Evolutionary conservation across 2,797 vertebrate genomes (phyloP).

Genomic region (Heteromormyrus szaboi): DNA sequence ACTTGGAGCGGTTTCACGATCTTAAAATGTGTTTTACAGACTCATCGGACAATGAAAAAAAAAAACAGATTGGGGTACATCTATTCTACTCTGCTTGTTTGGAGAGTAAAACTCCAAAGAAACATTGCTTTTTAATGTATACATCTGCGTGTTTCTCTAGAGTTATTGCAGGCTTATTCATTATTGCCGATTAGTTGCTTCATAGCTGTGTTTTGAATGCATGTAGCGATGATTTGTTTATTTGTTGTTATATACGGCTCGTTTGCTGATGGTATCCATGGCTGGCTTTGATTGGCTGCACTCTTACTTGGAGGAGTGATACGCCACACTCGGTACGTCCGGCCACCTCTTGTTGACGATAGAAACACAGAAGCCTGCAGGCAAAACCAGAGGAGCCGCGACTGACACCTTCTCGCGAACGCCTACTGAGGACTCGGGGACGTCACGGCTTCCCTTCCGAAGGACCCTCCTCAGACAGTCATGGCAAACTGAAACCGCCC

Average conservation of each 20-base stretch:
- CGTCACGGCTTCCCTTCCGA: constrained; percentile 3
- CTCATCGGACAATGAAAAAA: background rate
- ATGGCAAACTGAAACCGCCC: background rate
- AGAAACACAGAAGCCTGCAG: background rate
- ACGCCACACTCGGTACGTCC: background rate
- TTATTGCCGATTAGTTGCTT: background rate
- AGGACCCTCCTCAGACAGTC: background rate
- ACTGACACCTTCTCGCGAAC: background rate
- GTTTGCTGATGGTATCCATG: background rate
- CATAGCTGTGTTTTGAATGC: background rate
- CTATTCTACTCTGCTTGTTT: background rate
- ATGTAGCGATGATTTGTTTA: background rate
- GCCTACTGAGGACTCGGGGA: background rate
- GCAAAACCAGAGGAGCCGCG: background rate
- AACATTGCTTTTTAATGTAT: background rate
- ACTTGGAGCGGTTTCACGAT: background rate
- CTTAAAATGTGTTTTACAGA: constrained; percentile 16
- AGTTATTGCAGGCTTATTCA: background rate
- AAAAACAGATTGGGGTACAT: background rate
- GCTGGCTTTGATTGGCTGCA: background rate
- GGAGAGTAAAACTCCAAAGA: background rate
- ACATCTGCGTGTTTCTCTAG: background rate
- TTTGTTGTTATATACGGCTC: background rate
- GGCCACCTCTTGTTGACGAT: background rate
- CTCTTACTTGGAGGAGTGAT: background rate